Base-by-base conservation (phyloP, 2,113 vertebrate species). In the Tupaia tana region DNA sequence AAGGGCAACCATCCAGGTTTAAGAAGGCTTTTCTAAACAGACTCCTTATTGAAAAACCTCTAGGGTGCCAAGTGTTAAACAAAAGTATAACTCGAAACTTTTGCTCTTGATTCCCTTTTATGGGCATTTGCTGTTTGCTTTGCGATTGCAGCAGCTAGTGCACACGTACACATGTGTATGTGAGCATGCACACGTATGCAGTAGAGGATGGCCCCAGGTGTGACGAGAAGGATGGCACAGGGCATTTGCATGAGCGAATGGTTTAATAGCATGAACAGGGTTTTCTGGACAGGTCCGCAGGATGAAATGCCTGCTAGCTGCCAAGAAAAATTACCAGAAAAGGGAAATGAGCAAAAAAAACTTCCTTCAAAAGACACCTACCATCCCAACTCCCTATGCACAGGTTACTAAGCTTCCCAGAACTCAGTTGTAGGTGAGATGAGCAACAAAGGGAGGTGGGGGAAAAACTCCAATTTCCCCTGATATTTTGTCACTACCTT, bases 141-240 rank as follows among this genome's bases (percentile, higher is more conserved):
- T 29, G 16, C 7, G 1, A 18, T 4, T 25, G 25, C 54, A 14
- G 59, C 3, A 3, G 12, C 8, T 2, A 22, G 64, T 3, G 9
- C 13, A 22, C 59, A 13, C 54, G 69, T 43, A 16, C 66, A 29
- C 59, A 22, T 1, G 29, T 11, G 54, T 43, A 31, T 71, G 69
- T 7, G 3, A 9, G 4, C 56, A n/a, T 6, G 11, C 27, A 25
- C 29, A 34, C 22, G 43, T 43, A 2, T 13, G 15, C 3, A 3
- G 16, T 0, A 12, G 24, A 54, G 64, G 4, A 3, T 61, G 22
- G 56, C 10, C 54, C 19, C 0, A 24, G 25, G 64, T 3, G 6
- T 16, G 24, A 24, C 0, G 0, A 24, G 78, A 43, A 69, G 43
- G 24, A 16, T 7, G n/a, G 19, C 22, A 6, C 18, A 9, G 2